Base-by-base conservation (phyloP, 2,888 invertebrate genomes). In the Brachyptera risi region DNA sequence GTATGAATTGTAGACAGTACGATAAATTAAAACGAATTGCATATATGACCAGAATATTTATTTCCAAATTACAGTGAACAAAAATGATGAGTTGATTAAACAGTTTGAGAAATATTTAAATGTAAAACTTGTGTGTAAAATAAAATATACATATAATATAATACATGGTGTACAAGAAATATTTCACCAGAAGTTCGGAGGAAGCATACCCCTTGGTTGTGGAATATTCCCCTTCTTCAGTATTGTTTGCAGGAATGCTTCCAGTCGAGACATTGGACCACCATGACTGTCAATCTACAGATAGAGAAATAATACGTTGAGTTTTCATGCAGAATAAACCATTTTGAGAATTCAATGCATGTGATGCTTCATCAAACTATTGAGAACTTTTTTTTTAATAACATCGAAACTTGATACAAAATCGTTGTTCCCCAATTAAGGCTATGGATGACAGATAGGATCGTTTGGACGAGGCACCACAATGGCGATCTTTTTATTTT, bases 191-290 rank as follows among this genome's bases (percentile, higher is more conserved):
- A 84, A 84, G 65, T 82, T 80, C 1, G 77, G 71, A 5, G 82
- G 75, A 37, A 90, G 71, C 59, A 83, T 71, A 13, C 90, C 90
- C 66, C 77, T 78, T 0, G 92, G 90, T 58, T 83, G 81, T 15
- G 83, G 78, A 66, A 93, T 87, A 35, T 76, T 76, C 49, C 85
- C 83, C 60, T 79, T 80, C 64, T 82, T 79, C 31, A 87, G 72
- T 67, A 86, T 82, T 70, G 84, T 84, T 59, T 83, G 83, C 37
- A 95, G 76, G 69, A 92, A 85, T 59, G 84, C 83, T 76, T 92
- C 89, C 27, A 95, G 76, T 66, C 93, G 80, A 11, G 83, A 80
- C 62, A 89, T 83, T 1, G 93, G 92, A 0, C 93, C 93, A 58
- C 90, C 88, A 64, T 86, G 83, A 9, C 74, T 75, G 11, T 31